A percentile compares a stretch with the other conserved stretches of the same genome.
phyloP scores from a whole-genome alignment of 2,797 vertebrate genomes.

The Acrossocheilus fasciatus region DNA sequence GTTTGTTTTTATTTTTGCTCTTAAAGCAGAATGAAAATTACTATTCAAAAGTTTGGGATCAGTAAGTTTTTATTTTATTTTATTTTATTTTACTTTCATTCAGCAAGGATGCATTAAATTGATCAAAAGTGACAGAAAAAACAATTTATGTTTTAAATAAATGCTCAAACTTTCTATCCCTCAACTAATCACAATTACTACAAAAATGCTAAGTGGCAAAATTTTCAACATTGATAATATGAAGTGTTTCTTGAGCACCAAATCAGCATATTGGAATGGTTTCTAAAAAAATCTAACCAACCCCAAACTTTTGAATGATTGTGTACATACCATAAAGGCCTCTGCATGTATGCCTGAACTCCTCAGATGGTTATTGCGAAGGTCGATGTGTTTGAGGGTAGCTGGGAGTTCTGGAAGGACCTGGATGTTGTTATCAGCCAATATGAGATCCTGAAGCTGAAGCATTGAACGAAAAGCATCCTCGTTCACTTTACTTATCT shows the following conservation, averaged over 20 bases:
- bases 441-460: slow-evolving; percentile 79
- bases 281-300: background rate
- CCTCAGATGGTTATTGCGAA: slow-evolving; percentile 77
- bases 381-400: slow-evolving; percentile 74
- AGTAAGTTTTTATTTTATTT: background rate
- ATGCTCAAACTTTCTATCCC: background rate
- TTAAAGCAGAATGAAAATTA: background rate
- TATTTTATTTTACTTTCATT: background rate
- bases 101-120: background rate
- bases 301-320: background rate
- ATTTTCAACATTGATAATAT: background rate
- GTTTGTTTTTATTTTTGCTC: background rate
- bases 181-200: background rate
- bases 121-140: background rate
- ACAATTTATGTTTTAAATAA: background rate
- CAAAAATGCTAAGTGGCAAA: too few species aligned
- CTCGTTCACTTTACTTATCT: slow-evolving; percentile 73
- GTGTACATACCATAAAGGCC: slow-evolving; percentile 76
- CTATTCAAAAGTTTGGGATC: background rate
- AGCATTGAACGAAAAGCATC: slow-evolving; percentile 75
- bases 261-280: background rate
- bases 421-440: slow-evolving; percentile 78
- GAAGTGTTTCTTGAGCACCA: background rate
- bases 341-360: slow-evolving; percentile 73
- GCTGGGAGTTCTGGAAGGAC: slow-evolving; percentile 78